A percentile compares a stretch with the other conserved stretches of the same genome.
Evolutionary conservation across 2,888 invertebrate species (phyloP).

Genomic region (Scaeva pyrastri): DNA sequence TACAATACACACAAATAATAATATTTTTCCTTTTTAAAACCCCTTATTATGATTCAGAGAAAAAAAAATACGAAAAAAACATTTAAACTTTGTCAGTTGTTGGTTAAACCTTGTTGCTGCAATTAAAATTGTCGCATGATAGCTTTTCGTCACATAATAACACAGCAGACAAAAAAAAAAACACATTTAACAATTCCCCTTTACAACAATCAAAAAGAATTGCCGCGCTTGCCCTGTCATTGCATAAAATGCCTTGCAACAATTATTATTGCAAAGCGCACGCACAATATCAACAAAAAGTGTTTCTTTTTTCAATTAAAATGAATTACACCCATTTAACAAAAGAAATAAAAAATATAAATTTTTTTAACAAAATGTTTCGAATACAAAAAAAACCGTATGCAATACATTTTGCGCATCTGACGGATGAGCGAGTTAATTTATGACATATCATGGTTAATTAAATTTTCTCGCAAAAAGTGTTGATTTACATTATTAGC

Average conservation of each 20-base stretch:
- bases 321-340: constrained; percentile 20
- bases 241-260: constrained; percentile 32
- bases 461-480: constrained; percentile 60
- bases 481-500: constrained; percentile 62
- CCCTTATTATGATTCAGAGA: neutral
- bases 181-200: neutral
- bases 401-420: neutral
- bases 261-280: constrained; percentile 28
- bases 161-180: neutral
- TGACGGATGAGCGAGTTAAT: constrained; percentile 24
- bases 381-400: neutral
- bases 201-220: constrained; percentile 12
- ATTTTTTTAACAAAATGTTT: neutral
- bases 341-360: neutral
- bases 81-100: neutral
- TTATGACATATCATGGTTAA: constrained; percentile 60
- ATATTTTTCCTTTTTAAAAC: neutral
- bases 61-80: neutral
- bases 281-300: constrained; percentile 33
- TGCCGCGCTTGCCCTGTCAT: constrained; percentile 35
- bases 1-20: neutral
- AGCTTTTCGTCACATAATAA: constrained; percentile 4
- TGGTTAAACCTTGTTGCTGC: neutral
- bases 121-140: constrained; percentile 24
- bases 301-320: constrained; percentile 46